These are phyloP conservation scores for Pharmacophagus antenor DNA, from an alignment of 2,888 invertebrate genomes.

Conservation along the genomic window DNA sequence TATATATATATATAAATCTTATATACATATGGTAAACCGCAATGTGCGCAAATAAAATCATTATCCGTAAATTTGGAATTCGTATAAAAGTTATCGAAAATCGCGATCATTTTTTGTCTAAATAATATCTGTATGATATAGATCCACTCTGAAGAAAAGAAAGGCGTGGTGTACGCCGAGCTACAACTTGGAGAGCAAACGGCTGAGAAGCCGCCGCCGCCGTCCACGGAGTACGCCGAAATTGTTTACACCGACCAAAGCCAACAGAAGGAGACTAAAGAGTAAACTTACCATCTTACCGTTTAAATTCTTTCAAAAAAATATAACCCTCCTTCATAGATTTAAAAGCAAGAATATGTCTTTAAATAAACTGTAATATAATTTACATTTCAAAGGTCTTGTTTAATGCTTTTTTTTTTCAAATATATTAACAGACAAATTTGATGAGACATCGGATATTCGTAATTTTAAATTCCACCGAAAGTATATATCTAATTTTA, in stretches of 20 bases:
- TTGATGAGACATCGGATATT: slow-evolving; percentile 20
- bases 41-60: no score
- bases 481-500: slow-evolving; percentile 28
- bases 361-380: background rate
- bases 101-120: no score
- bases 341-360: background rate
- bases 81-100: no score
- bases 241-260: slow-evolving; percentile 86
- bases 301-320: background rate
- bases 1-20: no score
- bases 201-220: slow-evolving; percentile 65
- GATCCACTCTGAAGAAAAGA: slow-evolving; percentile 76
- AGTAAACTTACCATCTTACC: slow-evolving; percentile 39
- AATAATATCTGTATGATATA: slow-evolving; percentile 37
- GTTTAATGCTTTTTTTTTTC: no score
- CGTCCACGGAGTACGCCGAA: slow-evolving; percentile 87
- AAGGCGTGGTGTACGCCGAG: slow-evolving; percentile 87
- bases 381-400: background rate
- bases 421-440: background rate
- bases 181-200: slow-evolving; percentile 80
- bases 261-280: slow-evolving; percentile 63
- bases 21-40: no score
- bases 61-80: no score
- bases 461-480: slow-evolving; percentile 26
- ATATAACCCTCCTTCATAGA: background rate